Conservation (phyloP, 2,797 vertebrate species). For the Phoeniculus purpureus region DNA sequence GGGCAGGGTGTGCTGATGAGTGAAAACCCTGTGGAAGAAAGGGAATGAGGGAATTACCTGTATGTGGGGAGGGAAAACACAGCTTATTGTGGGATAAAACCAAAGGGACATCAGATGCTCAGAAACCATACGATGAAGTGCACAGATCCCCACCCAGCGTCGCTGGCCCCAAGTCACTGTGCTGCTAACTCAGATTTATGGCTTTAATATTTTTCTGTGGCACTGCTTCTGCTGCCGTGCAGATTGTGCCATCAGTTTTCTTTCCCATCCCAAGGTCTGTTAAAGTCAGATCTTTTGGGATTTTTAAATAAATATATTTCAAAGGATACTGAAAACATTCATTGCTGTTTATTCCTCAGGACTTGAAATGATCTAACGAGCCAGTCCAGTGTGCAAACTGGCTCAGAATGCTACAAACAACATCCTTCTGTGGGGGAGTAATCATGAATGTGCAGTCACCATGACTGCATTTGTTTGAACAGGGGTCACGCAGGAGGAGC, state of each 20-base stretch:
- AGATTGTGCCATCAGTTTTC: not conserved
- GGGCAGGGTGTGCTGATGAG: accelerated
- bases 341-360: not conserved
- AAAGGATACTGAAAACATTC: not conserved
- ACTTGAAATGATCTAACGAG: not conserved
- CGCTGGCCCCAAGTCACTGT: not conserved
- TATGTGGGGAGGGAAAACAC: not conserved
- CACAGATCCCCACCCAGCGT: not conserved
- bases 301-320: conserved; percentile 9
- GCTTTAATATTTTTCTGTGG: conserved; percentile 45
- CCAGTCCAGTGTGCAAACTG: not conserved
- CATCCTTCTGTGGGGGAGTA: not conserved
- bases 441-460: not conserved
- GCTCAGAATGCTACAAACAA: not conserved
- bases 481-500: not conserved
- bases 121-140: not conserved
- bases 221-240: not conserved
- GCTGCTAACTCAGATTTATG: conserved; percentile 46
- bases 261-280: not conserved
- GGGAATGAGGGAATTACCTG: accelerated
- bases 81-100: not conserved
- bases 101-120: not conserved
- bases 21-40: not conserved
- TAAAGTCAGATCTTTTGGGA: not conserved
- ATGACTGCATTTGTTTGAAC: not conserved